Evolutionary conservation across 2,888 invertebrate species (phyloP).

Genomic region (Catocala fraxini): DNA sequence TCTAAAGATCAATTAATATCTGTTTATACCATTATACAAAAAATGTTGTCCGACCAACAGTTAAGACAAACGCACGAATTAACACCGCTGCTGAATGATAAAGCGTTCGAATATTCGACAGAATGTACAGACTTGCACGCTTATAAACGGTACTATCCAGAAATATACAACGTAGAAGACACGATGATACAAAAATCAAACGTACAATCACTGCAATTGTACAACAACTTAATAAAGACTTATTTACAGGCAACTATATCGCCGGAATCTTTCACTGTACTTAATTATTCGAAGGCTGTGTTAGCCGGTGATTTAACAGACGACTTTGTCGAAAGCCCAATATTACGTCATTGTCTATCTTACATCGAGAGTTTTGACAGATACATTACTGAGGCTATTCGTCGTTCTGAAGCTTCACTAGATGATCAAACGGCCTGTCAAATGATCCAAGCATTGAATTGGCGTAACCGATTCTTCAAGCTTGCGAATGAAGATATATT

Average conservation of each 20-base stretch:
- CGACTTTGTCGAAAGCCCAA: constrained; percentile 83
- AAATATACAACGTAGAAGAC: constrained; percentile 53
- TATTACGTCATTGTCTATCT: constrained; percentile 84
- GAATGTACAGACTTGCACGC: constrained; percentile 41
- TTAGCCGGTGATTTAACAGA: constrained; percentile 74
- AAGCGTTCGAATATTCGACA: constrained; percentile 49
- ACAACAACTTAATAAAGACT: constrained; percentile 68
- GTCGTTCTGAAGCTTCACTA: constrained; percentile 57
- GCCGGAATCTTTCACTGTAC: constrained; percentile 69
- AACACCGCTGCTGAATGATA: constrained; percentile 56
- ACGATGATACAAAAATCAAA: constrained; percentile 61
- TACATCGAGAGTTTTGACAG: constrained; percentile 80
- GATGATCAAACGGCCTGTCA: constrained; percentile 72
- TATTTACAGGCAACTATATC: constrained; percentile 46
- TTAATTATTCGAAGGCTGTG: constrained; percentile 84
- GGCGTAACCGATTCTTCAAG: constrained; percentile 83
- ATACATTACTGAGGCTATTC: constrained; percentile 74
- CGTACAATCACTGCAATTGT: constrained; percentile 78
- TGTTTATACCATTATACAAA: constrained; percentile 57
- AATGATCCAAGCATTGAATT: constrained; percentile 83
- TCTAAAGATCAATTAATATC: constrained; percentile 52
- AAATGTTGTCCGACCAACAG: constrained; percentile 39
- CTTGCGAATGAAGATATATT: constrained; percentile 74
- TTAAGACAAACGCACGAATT: constrained; percentile 34
- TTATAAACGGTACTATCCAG: constrained; percentile 68